Base-by-base conservation (phyloP, 2,888 invertebrate genomes). In the Orthosia cruda region DNA sequence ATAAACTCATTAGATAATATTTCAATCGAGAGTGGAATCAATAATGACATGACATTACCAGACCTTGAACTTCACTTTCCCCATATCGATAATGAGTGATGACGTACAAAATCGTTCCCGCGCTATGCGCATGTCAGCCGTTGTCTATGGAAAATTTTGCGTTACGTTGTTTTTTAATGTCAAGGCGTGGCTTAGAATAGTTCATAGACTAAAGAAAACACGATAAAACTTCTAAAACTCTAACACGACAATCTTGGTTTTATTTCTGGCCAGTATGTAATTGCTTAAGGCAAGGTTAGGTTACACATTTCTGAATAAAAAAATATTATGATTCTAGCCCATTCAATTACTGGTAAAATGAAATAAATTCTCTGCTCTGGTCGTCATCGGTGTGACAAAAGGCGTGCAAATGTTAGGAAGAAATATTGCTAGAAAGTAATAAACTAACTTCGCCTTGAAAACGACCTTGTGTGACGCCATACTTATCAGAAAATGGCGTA, bases 121-220 rank as follows among this genome's bases (percentile, higher is more conserved):
- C 55, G 47, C 4, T 58, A 20, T 68, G 52, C 67, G 71, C 74
- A 74, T 74, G 59, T 59, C 55, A 55, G 15, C 20, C 15, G 50
- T 13, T 61, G 72, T 59, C 58, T 57, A 54, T 71, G 81, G 81
- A 81, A 84, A 74, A 40, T 77, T 85, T 82, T 63, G 20, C 20
- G 18, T 49, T 26, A 75, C 57, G 40, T 65, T 52, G 15, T 58
- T 32, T 57, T 63, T 74, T 61, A 74, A 71, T 79, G 69, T 59
- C 83, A 74, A 74, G 79, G 83, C 64, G 57, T n/a, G 16, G 20
- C 18, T 65, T 40, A 5, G 12, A 55, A 23, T 13, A 50, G 45
- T 50, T 40, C 23, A 4, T 23, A 26, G 50, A 74, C 62, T 50
- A 77, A 32, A 77, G 47, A 78, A 45, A 40, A 59, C 23, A 59